Conservation (phyloP, 2,113 vertebrate species). For the Oncorhynchus kisutch region DNA sequence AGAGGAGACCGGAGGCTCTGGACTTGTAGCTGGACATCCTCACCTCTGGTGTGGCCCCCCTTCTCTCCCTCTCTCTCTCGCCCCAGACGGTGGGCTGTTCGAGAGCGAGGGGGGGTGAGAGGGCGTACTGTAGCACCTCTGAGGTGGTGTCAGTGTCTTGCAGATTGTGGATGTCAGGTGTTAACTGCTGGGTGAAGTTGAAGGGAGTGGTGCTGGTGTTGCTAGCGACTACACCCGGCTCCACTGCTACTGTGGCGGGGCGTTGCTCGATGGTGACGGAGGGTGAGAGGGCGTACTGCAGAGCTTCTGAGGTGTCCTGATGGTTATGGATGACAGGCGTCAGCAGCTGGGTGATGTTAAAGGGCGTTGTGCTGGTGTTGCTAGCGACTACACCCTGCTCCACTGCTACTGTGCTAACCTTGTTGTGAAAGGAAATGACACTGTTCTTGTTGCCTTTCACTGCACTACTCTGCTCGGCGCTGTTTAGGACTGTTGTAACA, state of each 20-base stretch:
- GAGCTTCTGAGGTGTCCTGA: constrained; percentile 35
- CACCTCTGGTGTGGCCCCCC: constrained; percentile 59
- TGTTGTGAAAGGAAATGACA: constrained; percentile 16
- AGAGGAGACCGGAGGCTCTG: constrained; percentile 86
- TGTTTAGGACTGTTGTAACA: constrained; percentile 4
- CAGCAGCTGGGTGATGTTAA: constrained; percentile 82
- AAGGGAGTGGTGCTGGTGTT: constrained; percentile 70
- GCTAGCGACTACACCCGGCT: constrained; percentile 9
- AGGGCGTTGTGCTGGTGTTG: constrained; percentile 64
- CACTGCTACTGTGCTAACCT: constrained; percentile 1
- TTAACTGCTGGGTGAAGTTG: constrained; percentile 81
- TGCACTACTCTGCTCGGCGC: constrained; percentile 26
- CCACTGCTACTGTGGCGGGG: constrained; percentile 43
- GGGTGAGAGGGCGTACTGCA: constrained; percentile 57
- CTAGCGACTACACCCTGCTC: constrained; percentile 13
- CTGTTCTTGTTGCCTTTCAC: constrained; percentile 29
- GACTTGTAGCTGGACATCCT: constrained; percentile 79
- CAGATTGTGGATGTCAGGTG: constrained; percentile 41
- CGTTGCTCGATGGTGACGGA: constrained; percentile 60
- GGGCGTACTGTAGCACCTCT: constrained; percentile 48
- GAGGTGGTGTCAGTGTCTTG: constrained; percentile 60
- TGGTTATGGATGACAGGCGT: constrained; percentile 55
- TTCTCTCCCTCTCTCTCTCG: constrained; percentile 43
- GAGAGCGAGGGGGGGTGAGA: constrained; percentile 62
- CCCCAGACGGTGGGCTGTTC: constrained; percentile 63